Conservation (phyloP, 2,113 vertebrate genomes). For the Lampris megalopsis region DNA sequence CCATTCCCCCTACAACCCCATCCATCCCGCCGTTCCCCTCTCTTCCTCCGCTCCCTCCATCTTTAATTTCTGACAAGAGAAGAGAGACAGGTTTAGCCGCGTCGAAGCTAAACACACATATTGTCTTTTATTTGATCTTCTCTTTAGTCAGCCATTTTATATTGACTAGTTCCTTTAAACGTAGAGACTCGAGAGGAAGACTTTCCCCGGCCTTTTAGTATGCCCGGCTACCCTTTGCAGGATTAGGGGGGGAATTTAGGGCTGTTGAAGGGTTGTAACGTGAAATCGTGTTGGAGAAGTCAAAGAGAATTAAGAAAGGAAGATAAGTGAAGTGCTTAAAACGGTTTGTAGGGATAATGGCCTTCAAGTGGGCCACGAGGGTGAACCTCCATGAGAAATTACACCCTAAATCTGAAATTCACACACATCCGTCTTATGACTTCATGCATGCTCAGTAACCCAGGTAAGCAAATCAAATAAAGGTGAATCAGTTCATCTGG, state of each 20-base stretch:
- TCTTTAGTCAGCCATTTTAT: constrained; percentile 48
- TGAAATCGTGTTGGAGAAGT: neutral
- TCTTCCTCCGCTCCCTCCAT: no score
- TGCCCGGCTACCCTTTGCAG: constrained; percentile 49
- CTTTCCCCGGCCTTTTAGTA: constrained; percentile 63
- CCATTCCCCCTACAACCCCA: neutral
- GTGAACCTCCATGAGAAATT: neutral
- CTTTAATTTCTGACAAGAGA: no score
- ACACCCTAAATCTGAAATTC: neutral
- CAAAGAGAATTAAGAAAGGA: neutral
- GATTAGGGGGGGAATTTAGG: constrained; percentile 57
- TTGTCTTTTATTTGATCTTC: constrained; percentile 63
- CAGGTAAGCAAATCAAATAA: no score
- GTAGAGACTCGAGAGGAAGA: constrained; percentile 3
- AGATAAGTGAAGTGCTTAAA: constrained; percentile 3
- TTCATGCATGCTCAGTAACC: no score
- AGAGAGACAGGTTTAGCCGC: constrained; percentile 43
- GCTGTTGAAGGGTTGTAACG: neutral
- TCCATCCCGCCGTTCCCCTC: neutral
- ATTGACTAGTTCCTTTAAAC: constrained; percentile 68
- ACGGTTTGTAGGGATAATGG: constrained; percentile 12
- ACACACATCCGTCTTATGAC: no score
- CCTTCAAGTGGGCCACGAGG: neutral
- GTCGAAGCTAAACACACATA: constrained; percentile 60
- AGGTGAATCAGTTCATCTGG: no score